Evolutionary conservation across 2,888 invertebrate genomes (phyloP).

Genomic region (Ophraella communa): DNA sequence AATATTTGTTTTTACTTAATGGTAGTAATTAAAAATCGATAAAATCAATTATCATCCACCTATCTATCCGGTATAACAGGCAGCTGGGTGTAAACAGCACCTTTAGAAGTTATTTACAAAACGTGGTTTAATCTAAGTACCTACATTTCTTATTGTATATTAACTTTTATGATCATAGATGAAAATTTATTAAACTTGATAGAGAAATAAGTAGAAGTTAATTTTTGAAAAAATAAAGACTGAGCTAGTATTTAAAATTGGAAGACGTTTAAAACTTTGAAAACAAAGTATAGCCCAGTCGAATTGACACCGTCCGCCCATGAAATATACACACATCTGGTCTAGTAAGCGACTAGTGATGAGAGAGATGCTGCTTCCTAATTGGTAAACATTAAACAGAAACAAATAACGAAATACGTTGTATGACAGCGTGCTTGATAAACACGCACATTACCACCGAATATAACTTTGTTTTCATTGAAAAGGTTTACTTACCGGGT

Average conservation of each 20-base stretch:
- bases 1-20: neutral
- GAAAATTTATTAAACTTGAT: no score
- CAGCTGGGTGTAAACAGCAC: no score
- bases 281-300: neutral
- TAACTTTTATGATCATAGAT: no score
- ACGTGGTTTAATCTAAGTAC: no score
- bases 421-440: slow-evolving; percentile 23
- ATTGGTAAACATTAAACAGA: slow-evolving; percentile 28
- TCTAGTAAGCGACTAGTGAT: slow-evolving; percentile 3
- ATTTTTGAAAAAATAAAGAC: neutral
- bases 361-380: slow-evolving; percentile 30
- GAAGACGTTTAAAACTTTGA: neutral
- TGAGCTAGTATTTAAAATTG: neutral
- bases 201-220: no score
- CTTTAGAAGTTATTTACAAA: no score
- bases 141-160: no score
- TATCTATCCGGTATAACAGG: no score
- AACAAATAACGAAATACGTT: slow-evolving; percentile 29
- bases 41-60: no score
- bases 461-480: neutral
- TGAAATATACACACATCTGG: slow-evolving; percentile 22
- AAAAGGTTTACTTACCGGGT: slow-evolving; percentile 78
- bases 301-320: slow-evolving; percentile 6
- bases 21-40: no score
- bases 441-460: neutral